Evolutionary conservation across 2,113 vertebrate genomes (phyloP), one percentile per base, ranked within the genome.

Genomic region (Neomonachus schauinslandi): DNA sequence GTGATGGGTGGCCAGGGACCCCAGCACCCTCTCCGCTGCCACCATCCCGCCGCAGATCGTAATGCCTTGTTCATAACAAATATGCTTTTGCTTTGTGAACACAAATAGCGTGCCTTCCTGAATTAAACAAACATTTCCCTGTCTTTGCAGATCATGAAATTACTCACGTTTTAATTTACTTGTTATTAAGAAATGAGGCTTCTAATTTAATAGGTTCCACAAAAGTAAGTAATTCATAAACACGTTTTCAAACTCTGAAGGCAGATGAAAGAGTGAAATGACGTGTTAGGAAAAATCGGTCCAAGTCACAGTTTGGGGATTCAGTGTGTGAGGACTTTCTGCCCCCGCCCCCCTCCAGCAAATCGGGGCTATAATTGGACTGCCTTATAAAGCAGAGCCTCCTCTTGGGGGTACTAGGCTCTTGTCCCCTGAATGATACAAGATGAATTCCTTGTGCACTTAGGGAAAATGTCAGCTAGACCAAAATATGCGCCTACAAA

Each of bases 121-220:
- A 98, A 95, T 98, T 97, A 95, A 96, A 97, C 87, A 98, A 98
- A 98, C 94, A 97, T 98, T 97, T 98, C 87, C n/a, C 97, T 89
- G 69, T 98, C 95, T 98, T 98, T 98, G 95, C 96, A 96, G 94
- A 98, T 97, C 98, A 98, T 98, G 98, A 99, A 98, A 99, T 98
- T 61, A 98, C 97, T 98, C 95, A 95, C 91, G 95, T 97, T 98
- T 98, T 98, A 94, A 97, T 96, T 87, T 96, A 39, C 83, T 96
- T 96, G 89, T 97, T 97, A 63, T 91, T 92, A 95, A 96, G 96
- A 90, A 51, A 93, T 95, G 67, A 89, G 90, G 63, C 61, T 92
- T 95, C 72, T 98, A 97, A 98, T 98, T 98, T 98, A 98, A 98
- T 97, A 98, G 97, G 42, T 90, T 98, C 72, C 77, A 96, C 65